These are phyloP conservation scores for Anarsia innoxiella DNA, from an alignment of 2,888 invertebrate species.

Conservation along the genomic window DNA sequence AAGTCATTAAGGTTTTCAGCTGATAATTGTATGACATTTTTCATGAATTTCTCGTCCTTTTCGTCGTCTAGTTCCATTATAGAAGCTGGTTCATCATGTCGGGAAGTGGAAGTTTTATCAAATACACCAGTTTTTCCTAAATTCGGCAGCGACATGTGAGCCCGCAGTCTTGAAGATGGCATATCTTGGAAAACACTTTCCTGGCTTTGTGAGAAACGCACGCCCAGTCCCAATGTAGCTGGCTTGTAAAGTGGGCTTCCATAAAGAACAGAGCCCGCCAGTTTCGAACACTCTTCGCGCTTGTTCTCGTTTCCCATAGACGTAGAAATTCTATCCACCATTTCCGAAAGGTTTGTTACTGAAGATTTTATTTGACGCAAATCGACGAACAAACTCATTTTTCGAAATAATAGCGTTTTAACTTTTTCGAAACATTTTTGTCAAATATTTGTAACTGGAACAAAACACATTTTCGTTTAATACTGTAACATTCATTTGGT, in stretches of 20 bases:
- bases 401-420: constrained; percentile 16
- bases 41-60: constrained; percentile 29
- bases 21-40: constrained; percentile 41
- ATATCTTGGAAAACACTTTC: constrained; percentile 60
- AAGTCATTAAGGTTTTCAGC: constrained; percentile 57
- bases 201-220: constrained; percentile 64
- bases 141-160: constrained; percentile 68
- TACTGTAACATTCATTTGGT: no score
- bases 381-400: constrained; percentile 69
- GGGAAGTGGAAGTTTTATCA: constrained; percentile 38
- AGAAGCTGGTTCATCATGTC: constrained; percentile 40
- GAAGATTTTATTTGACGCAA: constrained; percentile 67
- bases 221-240: constrained; percentile 58
- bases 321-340: constrained; percentile 66
- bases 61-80: constrained; percentile 61
- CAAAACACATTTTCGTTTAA: no score
- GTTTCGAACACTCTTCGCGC: constrained; percentile 30
- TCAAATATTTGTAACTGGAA: constrained; percentile 13
- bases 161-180: constrained; percentile 62
- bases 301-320: constrained; percentile 42
- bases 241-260: constrained; percentile 58
- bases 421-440: constrained; percentile 7
- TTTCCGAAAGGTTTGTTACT: constrained; percentile 63
- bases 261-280: constrained; percentile 41
- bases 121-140: constrained; percentile 51